Base-by-base conservation (phyloP, 2,888 invertebrate species). In the Eupeodes luniger region DNA sequence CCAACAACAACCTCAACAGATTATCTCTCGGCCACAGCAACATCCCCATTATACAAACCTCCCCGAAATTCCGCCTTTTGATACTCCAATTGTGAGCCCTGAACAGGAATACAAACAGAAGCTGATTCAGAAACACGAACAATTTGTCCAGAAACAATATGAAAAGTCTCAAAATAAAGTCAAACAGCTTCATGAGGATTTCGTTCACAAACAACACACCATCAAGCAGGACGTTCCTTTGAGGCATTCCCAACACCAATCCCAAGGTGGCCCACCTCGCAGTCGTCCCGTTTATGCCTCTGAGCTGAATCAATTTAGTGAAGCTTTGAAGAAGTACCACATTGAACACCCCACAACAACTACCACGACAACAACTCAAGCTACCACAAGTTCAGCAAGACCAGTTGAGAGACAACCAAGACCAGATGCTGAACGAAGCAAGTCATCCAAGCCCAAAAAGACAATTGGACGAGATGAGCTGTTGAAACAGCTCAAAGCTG, bases 91-190 rank as follows among this genome's bases (percentile, higher is more conserved):
- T 10, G 59, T 57, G 1, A 87, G 91, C 0, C 89, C 92, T 0
- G 96, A 96, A 90, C 95, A 96, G 66, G 95, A 96, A 90, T 96
- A 97, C 89, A 95, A 96, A 90, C 96, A 96, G 90, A 95, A 96
- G 89, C 95, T 96, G 5, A 96, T 96, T 84, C 96, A 96, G 90
- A 96, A 96, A 91, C 96, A 96, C 90, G 96, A 97, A 90, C 95
- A 97, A 90, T 96, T 97, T 90, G 95, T 96, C 5, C 96, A 97
- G 90, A 96, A 96, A 91, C 97, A 97, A 91, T 97, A 97, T 90
- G 95, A 97, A 90, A 96, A 96, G 90, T 96, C 96, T 61, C 96
- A 97, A 91, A 96, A 96, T 91, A 97, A 97, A 91, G 95, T 96
- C 0, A 95, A 96, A 89, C 95, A 95, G 90, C 94, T 96, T 44